These are phyloP conservation scores for Eulemur mongoz DNA, from an alignment of 2,797 vertebrate genomes.

Conservation along the genomic window DNA sequence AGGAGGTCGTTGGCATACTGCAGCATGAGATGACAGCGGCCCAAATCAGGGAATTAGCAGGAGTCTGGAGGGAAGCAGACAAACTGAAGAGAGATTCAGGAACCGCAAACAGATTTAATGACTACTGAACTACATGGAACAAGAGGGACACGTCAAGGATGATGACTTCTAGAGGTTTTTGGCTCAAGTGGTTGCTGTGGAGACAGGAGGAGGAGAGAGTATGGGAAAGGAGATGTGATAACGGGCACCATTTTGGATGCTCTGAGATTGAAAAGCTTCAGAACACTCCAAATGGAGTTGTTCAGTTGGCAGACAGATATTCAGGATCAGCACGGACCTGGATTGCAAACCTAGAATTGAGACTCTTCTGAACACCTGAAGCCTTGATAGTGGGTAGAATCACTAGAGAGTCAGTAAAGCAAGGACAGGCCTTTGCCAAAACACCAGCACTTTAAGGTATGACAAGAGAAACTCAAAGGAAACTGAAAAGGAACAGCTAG, in stretches of 20 bases:
- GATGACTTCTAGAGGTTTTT: neutral
- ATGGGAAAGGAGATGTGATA: neutral
- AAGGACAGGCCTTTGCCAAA: neutral
- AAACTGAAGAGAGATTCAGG: slow-evolving; percentile 26
- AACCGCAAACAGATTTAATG: neutral
- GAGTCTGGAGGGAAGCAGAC: neutral
- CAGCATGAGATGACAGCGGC: neutral
- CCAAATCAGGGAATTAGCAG: neutral
- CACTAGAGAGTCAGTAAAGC: neutral
- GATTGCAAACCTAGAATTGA: neutral
- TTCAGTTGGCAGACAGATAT: neutral
- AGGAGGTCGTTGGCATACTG: neutral
- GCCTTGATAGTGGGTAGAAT: neutral
- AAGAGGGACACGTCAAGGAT: neutral
- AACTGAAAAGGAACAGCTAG: neutral
- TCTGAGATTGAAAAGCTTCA: neutral
- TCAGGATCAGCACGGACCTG: neutral
- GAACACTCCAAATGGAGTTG: neutral
- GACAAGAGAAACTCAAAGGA: neutral
- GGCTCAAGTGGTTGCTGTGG: neutral
- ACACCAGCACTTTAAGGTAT: neutral
- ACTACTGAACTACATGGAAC: neutral
- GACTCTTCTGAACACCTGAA: neutral
- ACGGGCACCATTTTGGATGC: neutral
- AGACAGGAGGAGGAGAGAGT: neutral